Conservation (phyloP, 92 coral and sea anemone genomes). For the Epizoanthus illoricatus region DNA sequence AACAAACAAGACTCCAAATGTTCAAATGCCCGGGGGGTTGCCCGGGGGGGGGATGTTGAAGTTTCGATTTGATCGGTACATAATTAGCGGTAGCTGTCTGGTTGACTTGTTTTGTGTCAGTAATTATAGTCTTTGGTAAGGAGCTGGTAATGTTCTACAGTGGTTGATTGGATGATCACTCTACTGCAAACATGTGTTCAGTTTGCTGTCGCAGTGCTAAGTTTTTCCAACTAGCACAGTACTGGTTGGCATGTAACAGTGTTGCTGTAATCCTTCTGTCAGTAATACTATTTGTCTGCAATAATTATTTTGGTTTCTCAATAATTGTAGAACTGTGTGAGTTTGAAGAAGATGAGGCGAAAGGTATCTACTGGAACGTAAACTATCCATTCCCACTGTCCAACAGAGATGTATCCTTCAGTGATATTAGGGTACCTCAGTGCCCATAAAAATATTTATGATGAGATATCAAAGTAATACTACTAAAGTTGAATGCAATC, state of each 20-base stretch:
- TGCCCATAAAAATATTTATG: neutral
- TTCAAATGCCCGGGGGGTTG: too few species aligned
- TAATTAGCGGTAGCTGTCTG: too few species aligned
- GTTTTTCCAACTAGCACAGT: too few species aligned
- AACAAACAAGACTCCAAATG: too few species aligned
- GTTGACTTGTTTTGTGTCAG: too few species aligned
- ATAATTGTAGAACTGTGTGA: slow-evolving; percentile 67
- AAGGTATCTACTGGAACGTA: slow-evolving; percentile 94
- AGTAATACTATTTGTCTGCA: neutral
- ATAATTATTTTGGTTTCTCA: neutral
- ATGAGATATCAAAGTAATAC: neutral
- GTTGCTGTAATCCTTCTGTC: neutral
- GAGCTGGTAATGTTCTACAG: too few species aligned
- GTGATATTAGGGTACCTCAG: neutral
- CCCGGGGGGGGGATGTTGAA: too few species aligned
- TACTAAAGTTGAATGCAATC: neutral
- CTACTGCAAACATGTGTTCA: too few species aligned
- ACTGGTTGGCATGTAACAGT: neutral
- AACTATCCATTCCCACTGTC: slow-evolving; percentile 96
- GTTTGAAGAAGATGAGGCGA: slow-evolving; percentile 69
- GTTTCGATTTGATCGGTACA: too few species aligned
- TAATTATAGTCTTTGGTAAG: too few species aligned
- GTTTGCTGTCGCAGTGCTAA: too few species aligned
- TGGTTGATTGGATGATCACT: too few species aligned
- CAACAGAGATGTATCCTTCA: slow-evolving; percentile 96